Base-by-base conservation (phyloP, 2,113 vertebrate genomes). In the Montifringilla adamsi region DNA sequence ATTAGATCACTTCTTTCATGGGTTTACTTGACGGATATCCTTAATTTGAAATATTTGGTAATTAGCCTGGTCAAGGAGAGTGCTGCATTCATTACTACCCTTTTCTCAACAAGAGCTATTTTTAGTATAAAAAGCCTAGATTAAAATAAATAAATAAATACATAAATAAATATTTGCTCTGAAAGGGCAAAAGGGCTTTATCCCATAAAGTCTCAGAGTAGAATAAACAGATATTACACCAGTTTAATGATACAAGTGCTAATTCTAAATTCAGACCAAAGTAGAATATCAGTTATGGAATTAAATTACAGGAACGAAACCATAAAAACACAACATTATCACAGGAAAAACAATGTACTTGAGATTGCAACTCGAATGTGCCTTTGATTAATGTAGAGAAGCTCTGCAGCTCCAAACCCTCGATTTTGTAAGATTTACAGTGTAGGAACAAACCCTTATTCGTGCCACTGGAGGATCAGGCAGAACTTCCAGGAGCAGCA, bases 371-470 rank as follows among this genome's bases (percentile, higher is more conserved):
- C 33, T 50, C 11, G 0, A 30, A 64, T 1, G 5, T 3, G 26
- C 9, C 62, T 84, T 63, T 63, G 69, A 72, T 35, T 17, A 72
- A 68, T 0, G 3, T 1, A 10, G 23, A 82, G 37, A 84, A 82
- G 35, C 37, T 31, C 26, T 0, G 0, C 9, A 8, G n/a, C 10
- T 86, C 43, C 60, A 70, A 53, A 10, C 11, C n/a, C 37, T 44
- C 37, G 15, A 59, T 47, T 41, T 56, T 6, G 1, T 31, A 31
- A 56, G 19, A 56, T 31, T 69, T 74, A 24, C 27, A 44, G 24
- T 0, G 0, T 0, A 58, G 30, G 49, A 82, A n/a, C 46, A 68
- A 91, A 63, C 20, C 23, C 8, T 50, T 24, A 6, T 10, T 30
- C 2, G 2, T 9, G 1, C 20, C 53, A 46, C 19, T 24, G 28